Percentiles rank a stretch among this genome's conserved stretches.
phyloP scores from a whole-genome alignment of 2,113 vertebrate species.

The Bufo bufo region DNA sequence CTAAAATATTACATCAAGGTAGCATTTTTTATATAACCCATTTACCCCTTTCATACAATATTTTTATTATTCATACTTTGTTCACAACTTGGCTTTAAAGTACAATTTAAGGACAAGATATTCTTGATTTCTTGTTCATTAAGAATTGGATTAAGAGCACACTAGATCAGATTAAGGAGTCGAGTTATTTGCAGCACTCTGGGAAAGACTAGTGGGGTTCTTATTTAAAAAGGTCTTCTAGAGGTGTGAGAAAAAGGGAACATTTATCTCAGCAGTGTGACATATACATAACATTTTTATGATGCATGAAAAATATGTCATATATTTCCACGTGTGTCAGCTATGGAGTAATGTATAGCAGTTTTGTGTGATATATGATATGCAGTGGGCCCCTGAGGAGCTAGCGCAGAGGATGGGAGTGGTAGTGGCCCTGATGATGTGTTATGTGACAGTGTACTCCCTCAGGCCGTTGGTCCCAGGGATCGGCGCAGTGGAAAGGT shows the following conservation, averaged over 20 bases:
- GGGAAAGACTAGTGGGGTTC: too few species aligned
- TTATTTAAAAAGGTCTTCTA: not conserved
- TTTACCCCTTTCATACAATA: not conserved
- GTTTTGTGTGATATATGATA: not conserved
- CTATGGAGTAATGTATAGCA: not conserved
- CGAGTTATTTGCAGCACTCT: not conserved
- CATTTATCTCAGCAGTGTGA: not conserved
- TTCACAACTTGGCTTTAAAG: not conserved
- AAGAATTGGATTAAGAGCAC: not conserved
- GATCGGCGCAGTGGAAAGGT: too few species aligned
- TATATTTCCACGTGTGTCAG: not conserved
- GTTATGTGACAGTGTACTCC: too few species aligned
- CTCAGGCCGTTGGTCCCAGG: too few species aligned
- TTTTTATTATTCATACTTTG: not conserved
- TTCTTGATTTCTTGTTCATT: not conserved
- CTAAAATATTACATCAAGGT: constrained; percentile 10
- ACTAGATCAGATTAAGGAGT: not conserved
- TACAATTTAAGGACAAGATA: constrained; percentile 13
- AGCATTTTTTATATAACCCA: constrained; percentile 23
- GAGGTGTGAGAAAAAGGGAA: not conserved
- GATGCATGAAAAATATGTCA: too few species aligned
- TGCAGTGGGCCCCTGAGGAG: too few species aligned
- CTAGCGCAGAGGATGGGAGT: too few species aligned
- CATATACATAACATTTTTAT: not conserved
- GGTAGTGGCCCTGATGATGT: too few species aligned